Base-by-base conservation (phyloP, 2,888 invertebrate genomes). In the Leptura quadrifasciata region DNA sequence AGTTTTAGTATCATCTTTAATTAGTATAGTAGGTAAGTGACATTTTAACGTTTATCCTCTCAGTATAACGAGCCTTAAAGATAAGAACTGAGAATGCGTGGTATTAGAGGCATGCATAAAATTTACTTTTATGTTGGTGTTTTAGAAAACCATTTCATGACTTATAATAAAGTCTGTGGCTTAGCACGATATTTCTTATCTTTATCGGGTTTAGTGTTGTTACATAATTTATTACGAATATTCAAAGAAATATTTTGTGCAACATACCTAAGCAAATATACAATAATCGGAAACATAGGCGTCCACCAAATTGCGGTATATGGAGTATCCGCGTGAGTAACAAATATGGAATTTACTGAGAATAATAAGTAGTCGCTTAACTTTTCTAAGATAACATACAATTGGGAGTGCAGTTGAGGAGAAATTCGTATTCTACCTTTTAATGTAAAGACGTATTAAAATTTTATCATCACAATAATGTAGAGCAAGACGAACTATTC, bases 21-120 rank as follows among this genome's bases (percentile, higher is more conserved):
- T 88, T 87, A 89, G 87, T 88, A 88, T 89, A 88, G 88, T 88
- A 85, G 89, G 89, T 89, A 85, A 88, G 89, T 88, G 52, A 52
- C 21, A 5, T 57, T 55, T 55, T 15, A 57, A 21, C 21, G 21
- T 21, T 57, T 20, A 21, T 20, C 4, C 10, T 57, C 18, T 21
- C 18, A 18, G n/a, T 15, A 47, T n/a, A 47, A 47, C n/a, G 47
- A n/a, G 4, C n/a, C 15, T 47, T n/a, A 47, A n/a, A 47, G 15
- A 47, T n/a, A 47, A 47, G n/a, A 17, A 47, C 3, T 12, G 5
- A 47, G 15, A 15, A 47, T 12, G 47, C 47, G 47, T 47, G 47
- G 47, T n/a, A 47, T 47, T 47, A 47, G 15, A 47, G 5, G n/a
- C n/a, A 47, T 47, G 47, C 47, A 47, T 47, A 47, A 47, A 5